These are phyloP conservation scores for Holocentrus rufus DNA, from an alignment of 2,797 vertebrate species.

Conservation along the genomic window DNA sequence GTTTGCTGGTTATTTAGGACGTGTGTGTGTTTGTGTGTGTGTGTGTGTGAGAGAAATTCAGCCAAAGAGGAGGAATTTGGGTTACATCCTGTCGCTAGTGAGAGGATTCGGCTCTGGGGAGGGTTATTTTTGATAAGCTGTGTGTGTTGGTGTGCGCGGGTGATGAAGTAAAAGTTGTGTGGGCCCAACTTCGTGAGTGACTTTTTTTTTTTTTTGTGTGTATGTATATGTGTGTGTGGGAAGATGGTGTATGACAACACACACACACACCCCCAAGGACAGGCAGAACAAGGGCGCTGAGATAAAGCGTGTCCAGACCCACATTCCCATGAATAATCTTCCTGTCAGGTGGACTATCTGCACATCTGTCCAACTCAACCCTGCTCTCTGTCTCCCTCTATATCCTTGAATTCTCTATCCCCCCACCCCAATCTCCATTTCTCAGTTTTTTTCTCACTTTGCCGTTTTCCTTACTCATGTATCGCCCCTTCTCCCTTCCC, in stretches of 20 bases:
- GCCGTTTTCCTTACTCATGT: not conserved
- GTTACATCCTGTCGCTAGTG: conserved; percentile 70
- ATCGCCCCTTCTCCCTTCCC: no score
- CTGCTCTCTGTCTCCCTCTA: conserved; percentile 31
- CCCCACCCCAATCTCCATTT: not conserved
- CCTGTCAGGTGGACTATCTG: conserved; percentile 61
- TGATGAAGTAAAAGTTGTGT: not conserved
- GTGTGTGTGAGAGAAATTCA: conserved; percentile 28
- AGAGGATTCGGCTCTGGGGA: conserved; percentile 66
- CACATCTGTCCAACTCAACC: conserved; percentile 51
- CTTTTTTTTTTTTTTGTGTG: not conserved
- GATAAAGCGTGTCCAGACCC: conserved; percentile 64
- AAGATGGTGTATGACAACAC: conserved; percentile 14
- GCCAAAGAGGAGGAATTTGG: conserved; percentile 62
- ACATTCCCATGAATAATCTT: conserved; percentile 65
- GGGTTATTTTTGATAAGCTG: conserved; percentile 75
- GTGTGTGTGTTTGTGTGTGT: conserved; percentile 25
- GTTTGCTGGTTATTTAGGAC: conserved; percentile 63
- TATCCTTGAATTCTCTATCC: conserved; percentile 12
- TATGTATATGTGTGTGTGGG: not conserved
- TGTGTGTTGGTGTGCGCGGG: conserved; percentile 8
- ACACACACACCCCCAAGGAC: conserved; percentile 47
- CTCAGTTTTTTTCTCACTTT: conserved; percentile 25
- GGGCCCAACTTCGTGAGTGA: not conserved
- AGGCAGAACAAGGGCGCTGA: conserved; percentile 68